Conservation (phyloP, 1,140 invertebrate species). For the Atta texana region DNA sequence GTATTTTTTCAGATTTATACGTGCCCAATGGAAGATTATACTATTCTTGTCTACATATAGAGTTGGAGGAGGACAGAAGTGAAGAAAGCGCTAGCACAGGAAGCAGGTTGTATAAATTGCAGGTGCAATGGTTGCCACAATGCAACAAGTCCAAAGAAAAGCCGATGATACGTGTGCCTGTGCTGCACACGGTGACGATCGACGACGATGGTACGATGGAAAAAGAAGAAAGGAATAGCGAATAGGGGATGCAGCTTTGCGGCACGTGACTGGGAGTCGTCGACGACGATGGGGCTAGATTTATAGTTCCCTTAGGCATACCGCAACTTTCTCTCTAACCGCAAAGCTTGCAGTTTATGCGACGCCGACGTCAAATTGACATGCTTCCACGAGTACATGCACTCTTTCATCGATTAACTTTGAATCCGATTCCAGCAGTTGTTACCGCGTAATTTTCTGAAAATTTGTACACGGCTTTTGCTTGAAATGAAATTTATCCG, state of each 20-base stretch:
- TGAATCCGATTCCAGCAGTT: background rate
- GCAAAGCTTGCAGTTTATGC: constrained; percentile 54
- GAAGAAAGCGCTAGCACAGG: background rate
- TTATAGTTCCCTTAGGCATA: constrained; percentile 55
- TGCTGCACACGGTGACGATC: background rate
- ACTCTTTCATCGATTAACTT: constrained; percentile 34
- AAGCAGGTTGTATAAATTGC: constrained; percentile 43
- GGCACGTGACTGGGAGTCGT: constrained; percentile 54
- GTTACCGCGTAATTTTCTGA: constrained; percentile 34
- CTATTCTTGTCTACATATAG: constrained; percentile 16
- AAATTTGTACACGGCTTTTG: constrained; percentile 1
- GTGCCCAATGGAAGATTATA: background rate
- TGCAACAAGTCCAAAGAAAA: constrained; percentile 55
- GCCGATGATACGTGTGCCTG: constrained; percentile 19
- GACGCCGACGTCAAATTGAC: constrained; percentile 52
- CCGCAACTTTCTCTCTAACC: constrained; percentile 1
- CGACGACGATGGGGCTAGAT: constrained; percentile 53
- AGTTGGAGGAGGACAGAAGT: background rate
- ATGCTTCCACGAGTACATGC: background rate
- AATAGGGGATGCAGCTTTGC: constrained; percentile 25
- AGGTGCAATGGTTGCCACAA: constrained; percentile 36
- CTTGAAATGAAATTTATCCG: background rate
- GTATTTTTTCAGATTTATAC: background rate
- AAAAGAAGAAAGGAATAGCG: background rate
- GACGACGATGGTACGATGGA: constrained; percentile 10